A percentile compares a stretch with the other conserved stretches of the same genome.
phyloP scores from a whole-genome alignment of 2,888 invertebrate species.

The Cordilura impudica region DNA sequence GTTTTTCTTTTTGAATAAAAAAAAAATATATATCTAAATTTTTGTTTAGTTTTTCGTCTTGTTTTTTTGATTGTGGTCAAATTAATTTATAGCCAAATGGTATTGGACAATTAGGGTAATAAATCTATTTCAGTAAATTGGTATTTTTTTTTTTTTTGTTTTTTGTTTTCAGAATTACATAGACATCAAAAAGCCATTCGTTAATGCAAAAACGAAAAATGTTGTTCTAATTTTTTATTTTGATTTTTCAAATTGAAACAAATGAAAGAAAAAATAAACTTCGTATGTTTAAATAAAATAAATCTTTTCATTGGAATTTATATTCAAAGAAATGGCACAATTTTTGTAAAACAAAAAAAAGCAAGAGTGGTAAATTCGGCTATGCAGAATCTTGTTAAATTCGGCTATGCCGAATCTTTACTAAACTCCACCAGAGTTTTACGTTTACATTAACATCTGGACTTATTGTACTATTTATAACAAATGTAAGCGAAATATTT shows the following conservation, averaged over 20 bases:
- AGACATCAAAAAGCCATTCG: slow-evolving; percentile 23
- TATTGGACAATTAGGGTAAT: slow-evolving; percentile 38
- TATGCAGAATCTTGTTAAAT: no score
- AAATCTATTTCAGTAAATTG: slow-evolving; percentile 38
- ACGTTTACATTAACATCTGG: no score
- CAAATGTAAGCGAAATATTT: no score
- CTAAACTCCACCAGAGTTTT: no score
- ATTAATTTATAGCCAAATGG: slow-evolving; percentile 51
- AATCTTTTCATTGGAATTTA: no score
- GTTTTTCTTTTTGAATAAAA: slow-evolving; percentile 23
- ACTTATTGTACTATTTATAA: no score
- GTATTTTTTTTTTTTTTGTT: slow-evolving; percentile 1
- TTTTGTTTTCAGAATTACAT: not conserved
- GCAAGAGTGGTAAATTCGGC: no score
- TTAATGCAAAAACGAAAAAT: slow-evolving; percentile 23
- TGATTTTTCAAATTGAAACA: not conserved
- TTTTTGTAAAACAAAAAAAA: no score
- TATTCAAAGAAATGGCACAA: no score
- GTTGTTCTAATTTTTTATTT: slow-evolving; percentile 28
- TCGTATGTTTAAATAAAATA: no score
- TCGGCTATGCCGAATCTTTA: no score
- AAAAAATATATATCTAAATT: slow-evolving; percentile 15
- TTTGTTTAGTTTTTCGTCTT: slow-evolving; percentile 11
- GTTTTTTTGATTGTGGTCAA: slow-evolving; percentile 41
- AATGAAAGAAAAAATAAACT: not conserved